Conservation (phyloP, 2,797 vertebrate genomes). For the Cyprinella venusta region DNA sequence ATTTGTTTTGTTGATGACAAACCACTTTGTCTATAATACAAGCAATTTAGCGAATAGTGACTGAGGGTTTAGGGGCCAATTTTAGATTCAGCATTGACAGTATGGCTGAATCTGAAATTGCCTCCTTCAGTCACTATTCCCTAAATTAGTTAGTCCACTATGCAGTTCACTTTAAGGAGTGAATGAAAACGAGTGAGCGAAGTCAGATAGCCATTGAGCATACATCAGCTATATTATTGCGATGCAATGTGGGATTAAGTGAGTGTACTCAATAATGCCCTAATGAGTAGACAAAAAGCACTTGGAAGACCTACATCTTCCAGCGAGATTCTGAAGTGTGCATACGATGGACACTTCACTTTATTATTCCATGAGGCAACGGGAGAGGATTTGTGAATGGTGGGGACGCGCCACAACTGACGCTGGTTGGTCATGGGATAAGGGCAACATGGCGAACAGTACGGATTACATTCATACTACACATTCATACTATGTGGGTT, state of each 20-base stretch:
- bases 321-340: background rate
- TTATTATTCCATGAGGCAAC: background rate
- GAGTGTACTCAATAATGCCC: too few relatives aligned
- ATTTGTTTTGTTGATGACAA: background rate
- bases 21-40: background rate
- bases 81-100: too few relatives aligned
- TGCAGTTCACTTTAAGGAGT: too few relatives aligned
- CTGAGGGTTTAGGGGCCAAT: too few relatives aligned
- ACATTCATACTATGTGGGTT: background rate
- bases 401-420: background rate
- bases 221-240: too few relatives aligned
- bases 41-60: background rate
- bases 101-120: too few relatives aligned
- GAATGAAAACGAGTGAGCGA: too few relatives aligned
- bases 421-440: background rate
- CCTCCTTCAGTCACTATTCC: too few relatives aligned
- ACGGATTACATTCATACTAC: background rate
- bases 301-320: background rate
- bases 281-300: background rate
- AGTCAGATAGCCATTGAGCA: too few relatives aligned
- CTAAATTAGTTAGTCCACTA: too few relatives aligned
- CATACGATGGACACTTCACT: background rate
- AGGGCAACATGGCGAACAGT: background rate
- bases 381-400: too few relatives aligned
- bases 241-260: too few relatives aligned